phyloP scores from a whole-genome alignment of 2,113 vertebrate genomes.

The Boulengeromyrus knoepffleri region DNA sequence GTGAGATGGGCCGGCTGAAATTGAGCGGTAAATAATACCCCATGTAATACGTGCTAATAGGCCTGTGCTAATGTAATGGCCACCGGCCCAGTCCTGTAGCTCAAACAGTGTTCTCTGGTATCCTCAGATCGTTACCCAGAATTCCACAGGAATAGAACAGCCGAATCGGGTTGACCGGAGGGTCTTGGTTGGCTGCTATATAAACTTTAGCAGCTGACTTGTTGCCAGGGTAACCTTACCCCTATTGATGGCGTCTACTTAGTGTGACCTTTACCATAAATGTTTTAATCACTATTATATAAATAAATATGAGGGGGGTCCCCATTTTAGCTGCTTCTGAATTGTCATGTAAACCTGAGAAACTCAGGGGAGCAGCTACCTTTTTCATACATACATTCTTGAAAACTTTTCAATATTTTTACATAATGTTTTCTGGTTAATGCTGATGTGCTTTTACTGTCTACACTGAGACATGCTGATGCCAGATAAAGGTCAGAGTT shows the following conservation, averaged over 20 bases:
- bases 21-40: not conserved
- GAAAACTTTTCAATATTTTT: not conserved
- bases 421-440: not conserved
- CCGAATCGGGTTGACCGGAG: not conserved
- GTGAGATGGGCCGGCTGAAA: not conserved
- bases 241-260: not conserved
- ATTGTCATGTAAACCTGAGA: not conserved
- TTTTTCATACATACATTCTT: not conserved
- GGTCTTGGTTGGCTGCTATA: constrained; percentile 1
- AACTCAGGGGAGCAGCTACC: not conserved
- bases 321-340: not conserved
- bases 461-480: not conserved
- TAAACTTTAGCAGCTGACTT: not conserved
- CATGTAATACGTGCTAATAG: not conserved
- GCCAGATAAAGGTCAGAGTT: not conserved
- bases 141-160: not conserved
- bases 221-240: not conserved
- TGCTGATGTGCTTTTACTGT: not conserved
- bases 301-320: not conserved
- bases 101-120: not conserved
- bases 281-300: not conserved
- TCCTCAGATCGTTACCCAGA: not conserved
- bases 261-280: not conserved
- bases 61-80: not conserved
- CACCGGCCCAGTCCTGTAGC: not conserved